These are phyloP conservation scores for Phacellophora camtschatica DNA, from an alignment of 30 jellyfish, hydroid and myxozoan genomes.

Conservation along the genomic window DNA sequence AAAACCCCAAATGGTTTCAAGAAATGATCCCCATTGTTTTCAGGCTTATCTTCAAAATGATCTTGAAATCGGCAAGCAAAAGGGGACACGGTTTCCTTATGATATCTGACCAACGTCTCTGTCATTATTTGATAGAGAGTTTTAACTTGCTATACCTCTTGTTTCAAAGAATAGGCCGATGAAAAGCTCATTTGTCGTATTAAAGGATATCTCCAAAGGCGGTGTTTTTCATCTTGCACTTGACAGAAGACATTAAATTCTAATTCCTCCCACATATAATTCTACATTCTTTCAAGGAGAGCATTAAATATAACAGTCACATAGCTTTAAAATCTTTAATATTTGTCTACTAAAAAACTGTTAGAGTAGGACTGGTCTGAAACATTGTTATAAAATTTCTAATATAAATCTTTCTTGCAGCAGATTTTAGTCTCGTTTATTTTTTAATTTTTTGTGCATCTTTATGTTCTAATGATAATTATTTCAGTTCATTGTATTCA, in stretches of 20 bases:
- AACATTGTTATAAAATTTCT: no score
- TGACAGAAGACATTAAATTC: neutral
- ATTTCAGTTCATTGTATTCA: no score
- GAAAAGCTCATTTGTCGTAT: constrained; percentile 56
- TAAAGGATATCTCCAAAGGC: constrained; percentile 16
- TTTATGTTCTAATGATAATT: no score
- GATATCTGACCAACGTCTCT: constrained; percentile 46
- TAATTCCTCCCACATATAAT: neutral
- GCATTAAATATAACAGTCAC: no score
- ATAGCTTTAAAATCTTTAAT: no score
- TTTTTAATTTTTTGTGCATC: no score
- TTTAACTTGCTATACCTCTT: constrained; percentile 40
- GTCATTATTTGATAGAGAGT: constrained; percentile 46
- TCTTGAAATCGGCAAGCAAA: constrained; percentile 74
- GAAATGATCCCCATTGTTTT: constrained; percentile 64
- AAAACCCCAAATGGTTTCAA: constrained; percentile 80
- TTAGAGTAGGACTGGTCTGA: no score
- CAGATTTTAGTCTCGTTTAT: no score
- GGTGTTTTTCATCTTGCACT: constrained; percentile 2
- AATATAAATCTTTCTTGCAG: no score
- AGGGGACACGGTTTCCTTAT: constrained; percentile 77
- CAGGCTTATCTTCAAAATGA: constrained; percentile 58
- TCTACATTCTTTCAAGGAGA: no score
- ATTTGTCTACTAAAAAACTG: no score
- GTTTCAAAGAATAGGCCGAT: constrained; percentile 7